Percentiles rank a stretch among this genome's conserved stretches.
Conservation (phyloP, 2,888 invertebrate genomes). For the Thyatira batis region DNA sequence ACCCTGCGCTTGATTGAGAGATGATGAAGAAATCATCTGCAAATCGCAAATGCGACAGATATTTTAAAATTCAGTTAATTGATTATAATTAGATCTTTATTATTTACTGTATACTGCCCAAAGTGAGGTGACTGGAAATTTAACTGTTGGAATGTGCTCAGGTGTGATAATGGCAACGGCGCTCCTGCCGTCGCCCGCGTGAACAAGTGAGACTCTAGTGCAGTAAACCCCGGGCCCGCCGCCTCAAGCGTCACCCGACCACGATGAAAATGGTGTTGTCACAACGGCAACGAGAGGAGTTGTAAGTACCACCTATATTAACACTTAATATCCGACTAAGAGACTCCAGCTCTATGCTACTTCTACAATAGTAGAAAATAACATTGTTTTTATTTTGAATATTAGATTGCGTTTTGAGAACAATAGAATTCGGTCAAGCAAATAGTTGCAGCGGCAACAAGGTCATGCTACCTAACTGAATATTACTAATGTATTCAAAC, state of each 20-base stretch:
- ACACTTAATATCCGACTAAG: neutral
- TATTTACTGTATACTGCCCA: neutral
- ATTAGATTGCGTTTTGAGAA: constrained; percentile 35
- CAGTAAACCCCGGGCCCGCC: constrained; percentile 70
- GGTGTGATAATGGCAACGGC: constrained; percentile 81
- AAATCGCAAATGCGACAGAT: too few relatives aligned
- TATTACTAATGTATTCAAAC: constrained; percentile 36
- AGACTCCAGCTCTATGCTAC: neutral
- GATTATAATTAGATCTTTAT: too few relatives aligned
- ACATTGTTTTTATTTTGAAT: constrained; percentile 1
- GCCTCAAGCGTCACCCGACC: constrained; percentile 75
- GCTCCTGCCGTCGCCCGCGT: constrained; percentile 71
- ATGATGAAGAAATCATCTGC: neutral
- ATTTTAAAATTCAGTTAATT: too few relatives aligned
- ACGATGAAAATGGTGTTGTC: constrained; percentile 99
- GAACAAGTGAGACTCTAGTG: constrained; percentile 71
- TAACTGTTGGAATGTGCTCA: constrained; percentile 40
- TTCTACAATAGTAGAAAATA: neutral
- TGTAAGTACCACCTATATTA: constrained; percentile 87
- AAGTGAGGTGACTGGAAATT: neutral
- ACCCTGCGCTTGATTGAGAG: neutral
- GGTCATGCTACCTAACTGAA: constrained; percentile 50
- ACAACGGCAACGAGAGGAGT: constrained; percentile 99
- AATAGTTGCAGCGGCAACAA: constrained; percentile 50
- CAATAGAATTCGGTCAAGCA: constrained; percentile 53